These are phyloP conservation scores for Wiebesia pumilae DNA, from an alignment of 1,140 invertebrate genomes.

Conservation along the genomic window DNA sequence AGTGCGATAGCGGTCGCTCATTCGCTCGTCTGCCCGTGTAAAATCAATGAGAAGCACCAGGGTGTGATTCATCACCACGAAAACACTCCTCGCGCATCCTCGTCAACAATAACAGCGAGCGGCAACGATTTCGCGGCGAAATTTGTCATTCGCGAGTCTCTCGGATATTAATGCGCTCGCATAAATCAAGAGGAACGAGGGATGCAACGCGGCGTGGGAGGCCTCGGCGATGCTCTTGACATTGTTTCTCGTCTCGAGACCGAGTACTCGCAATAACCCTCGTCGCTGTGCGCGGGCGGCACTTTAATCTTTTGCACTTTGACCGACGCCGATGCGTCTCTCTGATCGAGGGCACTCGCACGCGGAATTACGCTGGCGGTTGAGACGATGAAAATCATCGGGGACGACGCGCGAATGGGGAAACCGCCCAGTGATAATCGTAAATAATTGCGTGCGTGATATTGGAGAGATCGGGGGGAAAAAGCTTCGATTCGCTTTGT, in stretches of 20 bases:
- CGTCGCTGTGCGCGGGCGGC: too few relatives aligned
- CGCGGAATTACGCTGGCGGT: too few relatives aligned
- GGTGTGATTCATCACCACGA: not conserved
- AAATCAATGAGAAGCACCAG: conserved; percentile 14
- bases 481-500: not conserved
- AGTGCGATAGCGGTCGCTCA: not conserved
- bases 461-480: too few relatives aligned
- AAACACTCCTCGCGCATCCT: not conserved
- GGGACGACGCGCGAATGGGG: not conserved
- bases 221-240: not conserved
- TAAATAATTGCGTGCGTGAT: not conserved
- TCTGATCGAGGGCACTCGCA: not conserved
- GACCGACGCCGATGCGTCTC: too few relatives aligned
- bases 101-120: not conserved
- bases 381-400: not conserved
- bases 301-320: not conserved
- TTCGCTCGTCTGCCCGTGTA: not conserved
- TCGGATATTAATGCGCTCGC: not conserved
- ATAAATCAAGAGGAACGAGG: not conserved
- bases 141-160: not conserved
- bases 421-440: not conserved
- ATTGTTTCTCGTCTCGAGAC: not conserved
- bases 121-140: not conserved
- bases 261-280: not conserved
- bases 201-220: not conserved